Percentiles rank a stretch among this genome's conserved stretches.
Conservation (phyloP, 2,113 vertebrate genomes). For the Hoplias malabaricus region DNA sequence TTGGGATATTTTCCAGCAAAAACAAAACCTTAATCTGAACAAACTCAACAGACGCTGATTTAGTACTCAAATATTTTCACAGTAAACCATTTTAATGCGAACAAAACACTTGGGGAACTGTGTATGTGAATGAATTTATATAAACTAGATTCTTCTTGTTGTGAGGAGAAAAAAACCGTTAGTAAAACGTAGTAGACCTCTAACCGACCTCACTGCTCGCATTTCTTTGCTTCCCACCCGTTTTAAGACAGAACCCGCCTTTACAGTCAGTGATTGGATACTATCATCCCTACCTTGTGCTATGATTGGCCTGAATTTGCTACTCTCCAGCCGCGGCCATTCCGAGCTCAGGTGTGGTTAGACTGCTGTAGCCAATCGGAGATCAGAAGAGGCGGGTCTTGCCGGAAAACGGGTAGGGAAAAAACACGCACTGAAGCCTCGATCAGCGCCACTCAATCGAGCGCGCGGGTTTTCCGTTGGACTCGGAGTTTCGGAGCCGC, state of each 20-base stretch:
- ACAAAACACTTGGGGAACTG: too few relatives aligned
- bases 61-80: too few relatives aligned
- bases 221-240: background rate
- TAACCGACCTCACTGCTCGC: background rate
- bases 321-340: background rate
- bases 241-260: background rate
- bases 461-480: conserved; percentile 55
- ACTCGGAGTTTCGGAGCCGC: conserved; percentile 62
- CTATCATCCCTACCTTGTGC: background rate
- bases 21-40: too few relatives aligned
- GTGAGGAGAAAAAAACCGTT: background rate
- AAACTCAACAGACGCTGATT: too few relatives aligned
- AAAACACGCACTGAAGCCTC: background rate
- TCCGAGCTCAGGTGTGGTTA: background rate
- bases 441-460: conserved; percentile 17
- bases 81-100: too few relatives aligned
- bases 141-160: too few relatives aligned
- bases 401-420: background rate
- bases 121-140: too few relatives aligned
- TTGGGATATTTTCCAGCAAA: too few relatives aligned
- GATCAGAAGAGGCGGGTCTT: background rate
- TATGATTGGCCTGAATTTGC: background rate
- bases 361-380: background rate
- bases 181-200: background rate
- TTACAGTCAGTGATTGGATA: background rate